phyloP scores from a whole-genome alignment of 2,797 vertebrate species.

The Rhabdophis nuchalis region DNA sequence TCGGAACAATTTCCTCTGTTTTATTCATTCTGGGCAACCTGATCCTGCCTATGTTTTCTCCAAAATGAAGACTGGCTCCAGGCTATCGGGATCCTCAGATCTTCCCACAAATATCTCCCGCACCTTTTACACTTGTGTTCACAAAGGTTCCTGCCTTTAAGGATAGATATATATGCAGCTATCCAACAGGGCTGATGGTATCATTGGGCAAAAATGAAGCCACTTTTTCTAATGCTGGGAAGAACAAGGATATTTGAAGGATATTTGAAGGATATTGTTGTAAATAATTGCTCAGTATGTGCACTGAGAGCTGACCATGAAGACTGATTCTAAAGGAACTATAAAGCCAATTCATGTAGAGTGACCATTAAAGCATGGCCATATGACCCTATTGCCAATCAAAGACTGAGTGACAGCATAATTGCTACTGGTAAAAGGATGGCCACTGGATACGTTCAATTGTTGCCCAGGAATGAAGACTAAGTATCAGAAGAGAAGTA shows the following conservation, averaged over 20 bases:
- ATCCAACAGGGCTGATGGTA: background rate
- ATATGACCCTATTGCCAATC: background rate
- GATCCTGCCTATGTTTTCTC: background rate
- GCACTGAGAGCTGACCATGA: background rate
- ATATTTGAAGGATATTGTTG: background rate
- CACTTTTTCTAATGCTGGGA: background rate
- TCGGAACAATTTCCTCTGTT: slow-evolving; percentile 4
- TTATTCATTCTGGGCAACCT: background rate
- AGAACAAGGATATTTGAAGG: too few relatives aligned
- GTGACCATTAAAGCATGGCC: background rate
- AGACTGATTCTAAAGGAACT: background rate
- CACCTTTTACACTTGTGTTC: background rate
- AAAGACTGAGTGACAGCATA: background rate
- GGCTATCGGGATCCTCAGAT: background rate
- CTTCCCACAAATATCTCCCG: background rate
- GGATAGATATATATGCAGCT: background rate
- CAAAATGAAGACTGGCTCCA: background rate
- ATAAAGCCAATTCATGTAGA: background rate
- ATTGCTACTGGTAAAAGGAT: background rate
- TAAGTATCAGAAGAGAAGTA: background rate
- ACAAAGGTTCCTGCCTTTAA: background rate
- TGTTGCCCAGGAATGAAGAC: background rate
- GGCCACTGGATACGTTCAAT: too few relatives aligned
- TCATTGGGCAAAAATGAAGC: background rate
- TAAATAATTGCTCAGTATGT: background rate